Percentiles rank a stretch among this genome's conserved stretches.
These are phyloP conservation scores for Hermetia illucens DNA, from an alignment of 1,140 invertebrate genomes.

Conservation along the genomic window DNA sequence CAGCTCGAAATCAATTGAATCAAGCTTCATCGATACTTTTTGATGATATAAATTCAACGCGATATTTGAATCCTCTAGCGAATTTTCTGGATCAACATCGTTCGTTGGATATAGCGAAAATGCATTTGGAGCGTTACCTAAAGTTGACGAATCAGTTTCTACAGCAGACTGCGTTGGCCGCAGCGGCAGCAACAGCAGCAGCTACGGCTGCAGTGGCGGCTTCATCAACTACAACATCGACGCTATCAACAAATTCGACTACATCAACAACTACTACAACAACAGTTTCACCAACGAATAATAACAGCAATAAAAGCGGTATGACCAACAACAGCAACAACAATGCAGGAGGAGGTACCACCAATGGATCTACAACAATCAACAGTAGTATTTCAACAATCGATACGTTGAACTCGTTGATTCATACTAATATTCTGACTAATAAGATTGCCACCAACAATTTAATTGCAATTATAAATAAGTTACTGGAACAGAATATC, in stretches of 20 bases:
- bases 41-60: neutral
- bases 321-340: neutral
- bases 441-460: conserved; percentile 8
- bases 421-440: conserved; percentile 5
- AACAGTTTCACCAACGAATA: neutral
- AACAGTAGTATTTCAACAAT: neutral
- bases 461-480: conserved; percentile 6
- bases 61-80: conserved; percentile 2
- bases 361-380: neutral
- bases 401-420: conserved; percentile 4
- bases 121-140: conserved; percentile 8
- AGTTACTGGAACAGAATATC: conserved; percentile 7
- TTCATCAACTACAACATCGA: too few relatives aligned
- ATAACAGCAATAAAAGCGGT: neutral
- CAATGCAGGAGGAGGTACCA: neutral
- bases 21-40: neutral
- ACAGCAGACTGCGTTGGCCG: conserved; percentile 1
- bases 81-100: conserved; percentile 6
- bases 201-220: neutral
- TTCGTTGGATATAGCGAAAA: conserved; percentile 7
- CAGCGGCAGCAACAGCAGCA: conserved; percentile 1
- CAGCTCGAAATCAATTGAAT: too few relatives aligned
- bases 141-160: conserved; percentile 9
- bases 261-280: neutral
- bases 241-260: neutral